Conservation (phyloP, 2,113 vertebrate species). For the Elgaria multicarinata region DNA sequence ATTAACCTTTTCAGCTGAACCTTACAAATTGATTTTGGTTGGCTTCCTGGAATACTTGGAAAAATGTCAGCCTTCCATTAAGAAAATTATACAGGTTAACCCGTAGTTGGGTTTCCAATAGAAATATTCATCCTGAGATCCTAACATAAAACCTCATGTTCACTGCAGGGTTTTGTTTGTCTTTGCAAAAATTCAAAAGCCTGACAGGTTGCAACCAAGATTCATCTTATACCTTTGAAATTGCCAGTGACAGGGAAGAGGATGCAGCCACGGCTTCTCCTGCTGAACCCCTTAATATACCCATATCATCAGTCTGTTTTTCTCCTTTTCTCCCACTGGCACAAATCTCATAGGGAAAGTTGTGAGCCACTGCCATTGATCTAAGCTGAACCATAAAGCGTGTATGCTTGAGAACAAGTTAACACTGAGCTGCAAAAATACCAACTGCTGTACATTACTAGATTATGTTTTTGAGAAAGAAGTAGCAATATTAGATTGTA, state of each 20-base stretch:
- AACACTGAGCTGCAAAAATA: neutral
- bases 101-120: neutral
- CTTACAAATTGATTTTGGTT: conserved; percentile 33
- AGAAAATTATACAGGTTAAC: conserved; percentile 37
- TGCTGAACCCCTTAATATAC: neutral
- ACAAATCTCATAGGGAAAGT: neutral
- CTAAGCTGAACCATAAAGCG: neutral
- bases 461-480: neutral
- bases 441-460: neutral
- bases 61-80: conserved; percentile 50
- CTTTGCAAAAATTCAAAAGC: conserved; percentile 1
- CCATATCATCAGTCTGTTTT: neutral
- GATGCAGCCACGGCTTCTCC: neutral
- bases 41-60: conserved; percentile 43
- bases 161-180: neutral
- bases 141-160: conserved; percentile 25
- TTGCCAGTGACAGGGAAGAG: neutral
- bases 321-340: neutral
- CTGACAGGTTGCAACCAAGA: neutral
- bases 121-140: neutral
- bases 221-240: neutral
- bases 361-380: neutral
- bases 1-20: conserved; percentile 55
- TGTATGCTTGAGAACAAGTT: neutral
- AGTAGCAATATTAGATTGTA: neutral